Evolutionary conservation across 1,140 invertebrate species (phyloP), one percentile per base, ranked within the genome.

Genomic region (Papilio polyxenes): DNA sequence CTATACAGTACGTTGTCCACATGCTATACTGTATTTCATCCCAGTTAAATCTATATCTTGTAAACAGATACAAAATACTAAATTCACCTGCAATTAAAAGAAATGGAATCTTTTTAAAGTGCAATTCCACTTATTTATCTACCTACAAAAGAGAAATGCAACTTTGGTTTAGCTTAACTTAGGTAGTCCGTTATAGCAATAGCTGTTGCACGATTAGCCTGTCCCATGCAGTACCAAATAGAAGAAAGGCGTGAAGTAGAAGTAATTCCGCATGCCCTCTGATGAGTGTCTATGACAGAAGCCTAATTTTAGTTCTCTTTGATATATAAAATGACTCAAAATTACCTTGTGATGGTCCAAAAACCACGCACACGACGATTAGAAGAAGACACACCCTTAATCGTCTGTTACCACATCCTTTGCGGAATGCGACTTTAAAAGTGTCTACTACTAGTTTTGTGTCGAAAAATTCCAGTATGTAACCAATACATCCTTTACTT

Each of bases 11-110:
- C 0, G 97, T 97, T 1, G 96, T 97, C 90, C 97, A 98, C 86
- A 97, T 95, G 87, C 97, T 98, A 93, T 96, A 98, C 88, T 97
- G 96, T 62, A 97, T 95, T 93, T 97, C 97, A 87, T 97, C 96
- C 97, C 97, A 98, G 81, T 97, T 97, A 92, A 97, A 98, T 59
- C 96, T 95, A 87, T 96, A 97, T 80, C 97, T 95, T 10, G 96
- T 96, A 87, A 97, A 98, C 31, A 98, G 92, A 88, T 98, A 98
- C 86, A 96, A 94, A 2, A 98, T 96, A 23, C 96, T 96, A 95
- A 97, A 96, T 95, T 98, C 97, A 86, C 97, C 97, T 97, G 94
- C 75, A 93, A 92, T 59, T 69, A 81, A 49, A 72, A 95, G 95
- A 81, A 85, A 84, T 85, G n/a, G 6, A 59, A n/a, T 59, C 56